These are phyloP conservation scores for Zaprionus camerounensis DNA, from an alignment of 1,140 invertebrate species.

Conservation along the genomic window DNA sequence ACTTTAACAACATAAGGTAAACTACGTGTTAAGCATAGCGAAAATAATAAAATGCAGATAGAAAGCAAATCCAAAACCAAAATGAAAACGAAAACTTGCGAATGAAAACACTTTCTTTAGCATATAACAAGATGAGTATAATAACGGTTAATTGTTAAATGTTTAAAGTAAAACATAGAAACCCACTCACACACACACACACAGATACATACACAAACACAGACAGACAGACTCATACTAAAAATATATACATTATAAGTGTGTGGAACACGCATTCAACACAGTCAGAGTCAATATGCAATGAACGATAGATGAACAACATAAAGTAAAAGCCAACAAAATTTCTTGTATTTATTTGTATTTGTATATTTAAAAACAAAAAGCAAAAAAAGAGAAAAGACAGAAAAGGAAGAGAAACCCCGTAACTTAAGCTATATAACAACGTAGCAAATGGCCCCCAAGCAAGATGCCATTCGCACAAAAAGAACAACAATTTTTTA, in stretches of 20 bases:
- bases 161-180: conserved; percentile 53
- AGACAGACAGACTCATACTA: conserved; percentile 42
- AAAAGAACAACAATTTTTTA: conserved; percentile 31
- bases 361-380: conserved; percentile 72
- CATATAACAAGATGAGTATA: conserved; percentile 34
- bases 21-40: conserved; percentile 34
- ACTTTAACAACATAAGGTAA: conserved; percentile 26
- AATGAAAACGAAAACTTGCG: conserved; percentile 21
- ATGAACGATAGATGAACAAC: conserved; percentile 29
- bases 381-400: conserved; percentile 10
- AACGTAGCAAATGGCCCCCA: conserved; percentile 42
- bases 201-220: conserved; percentile 48
- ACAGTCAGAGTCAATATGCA: conserved; percentile 49
- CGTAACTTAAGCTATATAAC: conserved; percentile 22
- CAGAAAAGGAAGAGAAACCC: conserved; percentile 5
- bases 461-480: conserved; percentile 63
- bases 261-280: conserved; percentile 49
- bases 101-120: conserved; percentile 26
- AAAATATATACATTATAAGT: conserved; percentile 58
- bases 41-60: conserved; percentile 5
- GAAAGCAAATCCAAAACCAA: conserved; percentile 14
- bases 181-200: conserved; percentile 54
- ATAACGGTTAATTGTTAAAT: conserved; percentile 72
- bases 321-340: conserved; percentile 28
- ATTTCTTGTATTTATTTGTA: conserved; percentile 79